Conservation (phyloP, 2,113 vertebrate genomes). For the Phylloscopus trochiloides region DNA sequence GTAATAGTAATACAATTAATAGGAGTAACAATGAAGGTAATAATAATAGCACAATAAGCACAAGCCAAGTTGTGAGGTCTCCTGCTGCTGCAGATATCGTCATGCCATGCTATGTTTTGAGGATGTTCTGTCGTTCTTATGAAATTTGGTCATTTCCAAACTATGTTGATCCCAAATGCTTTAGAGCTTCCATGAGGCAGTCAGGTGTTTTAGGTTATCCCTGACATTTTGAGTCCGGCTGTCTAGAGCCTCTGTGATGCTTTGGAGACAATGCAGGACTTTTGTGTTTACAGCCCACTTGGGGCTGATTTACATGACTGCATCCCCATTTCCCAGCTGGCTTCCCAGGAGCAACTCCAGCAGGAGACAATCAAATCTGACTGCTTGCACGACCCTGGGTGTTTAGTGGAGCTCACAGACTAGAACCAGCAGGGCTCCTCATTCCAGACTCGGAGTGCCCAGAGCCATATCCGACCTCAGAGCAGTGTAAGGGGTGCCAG, state of each 20-base stretch:
- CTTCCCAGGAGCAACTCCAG: not conserved
- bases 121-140: not conserved
- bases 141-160: not conserved
- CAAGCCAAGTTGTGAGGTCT: not conserved
- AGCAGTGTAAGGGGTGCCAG: not conserved
- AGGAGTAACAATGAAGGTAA: too few relatives aligned
- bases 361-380: not conserved
- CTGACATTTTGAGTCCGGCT: not conserved
- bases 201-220: not conserved
- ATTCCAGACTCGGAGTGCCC: not conserved
- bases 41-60: not conserved
- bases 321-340: not conserved
- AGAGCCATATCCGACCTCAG: fast-evolving
- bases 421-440: not conserved
- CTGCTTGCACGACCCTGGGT: fast-evolving
- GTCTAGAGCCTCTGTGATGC: not conserved
- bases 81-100: not conserved
- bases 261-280: not conserved
- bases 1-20: not conserved
- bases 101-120: not conserved
- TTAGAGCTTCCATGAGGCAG: not conserved
- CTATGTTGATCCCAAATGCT: not conserved
- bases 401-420: fast-evolving
- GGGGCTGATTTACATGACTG: not conserved
- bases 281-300: not conserved